These are phyloP conservation scores for Saccostrea glomerata DNA, from an alignment of 1,140 invertebrate species.

Conservation along the genomic window DNA sequence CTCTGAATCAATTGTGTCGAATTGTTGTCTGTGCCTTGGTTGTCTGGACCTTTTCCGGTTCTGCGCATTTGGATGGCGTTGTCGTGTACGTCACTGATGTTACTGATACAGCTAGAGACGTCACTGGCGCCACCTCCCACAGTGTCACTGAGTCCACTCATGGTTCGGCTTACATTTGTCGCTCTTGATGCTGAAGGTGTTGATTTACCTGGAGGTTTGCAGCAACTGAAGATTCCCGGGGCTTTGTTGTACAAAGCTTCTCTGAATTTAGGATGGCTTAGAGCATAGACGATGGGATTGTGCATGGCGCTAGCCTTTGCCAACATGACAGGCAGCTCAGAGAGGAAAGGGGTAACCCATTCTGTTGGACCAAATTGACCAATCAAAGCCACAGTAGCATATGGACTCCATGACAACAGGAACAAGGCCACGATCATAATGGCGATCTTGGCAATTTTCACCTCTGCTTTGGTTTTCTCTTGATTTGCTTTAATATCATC, in stretches of 20 bases:
- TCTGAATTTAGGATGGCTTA: slow-evolving; percentile 78
- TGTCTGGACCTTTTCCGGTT: background rate
- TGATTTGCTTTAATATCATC: slow-evolving; percentile 67
- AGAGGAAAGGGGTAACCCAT: slow-evolving; percentile 83
- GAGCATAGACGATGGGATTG: slow-evolving; percentile 90
- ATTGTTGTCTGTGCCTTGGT: slow-evolving; percentile 38
- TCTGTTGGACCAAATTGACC: slow-evolving; percentile 83
- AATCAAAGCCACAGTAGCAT: slow-evolving; percentile 85
- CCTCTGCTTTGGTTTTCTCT: slow-evolving; percentile 69
- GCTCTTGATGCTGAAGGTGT: slow-evolving; percentile 41
- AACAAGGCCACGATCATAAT: slow-evolving; percentile 89
- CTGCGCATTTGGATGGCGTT: slow-evolving; percentile 25
- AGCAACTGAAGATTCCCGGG: slow-evolving; percentile 71
- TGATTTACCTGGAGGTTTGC: slow-evolving; percentile 43
- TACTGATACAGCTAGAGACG: slow-evolving; percentile 55
- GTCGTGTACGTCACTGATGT: slow-evolving; percentile 58
- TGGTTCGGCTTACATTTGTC: slow-evolving; percentile 53
- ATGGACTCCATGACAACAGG: slow-evolving; percentile 88
- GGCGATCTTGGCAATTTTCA: slow-evolving; percentile 84
- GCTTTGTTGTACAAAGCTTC: slow-evolving; percentile 64
- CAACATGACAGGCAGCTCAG: slow-evolving; percentile 87
- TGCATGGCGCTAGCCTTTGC: slow-evolving; percentile 91
- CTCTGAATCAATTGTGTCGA: slow-evolving; percentile 64
- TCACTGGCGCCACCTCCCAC: slow-evolving; percentile 58
- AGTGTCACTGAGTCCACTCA: slow-evolving; percentile 57